Evolutionary conservation across 2,888 invertebrate genomes (phyloP), one percentile per base, ranked within the genome.

Genomic region (Odontocerum albicorne): DNA sequence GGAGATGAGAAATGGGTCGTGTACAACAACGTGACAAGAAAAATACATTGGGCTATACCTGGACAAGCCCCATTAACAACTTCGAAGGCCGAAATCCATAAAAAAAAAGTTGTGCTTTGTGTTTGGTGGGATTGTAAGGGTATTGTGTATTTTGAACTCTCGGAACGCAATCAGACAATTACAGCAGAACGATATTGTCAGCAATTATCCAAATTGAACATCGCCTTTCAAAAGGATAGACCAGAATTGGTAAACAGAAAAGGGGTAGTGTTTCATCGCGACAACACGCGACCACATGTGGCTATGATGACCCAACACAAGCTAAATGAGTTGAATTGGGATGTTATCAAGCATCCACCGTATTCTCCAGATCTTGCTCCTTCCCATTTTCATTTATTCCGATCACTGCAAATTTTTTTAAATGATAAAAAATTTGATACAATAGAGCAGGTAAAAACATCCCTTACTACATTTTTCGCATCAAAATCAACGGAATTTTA

Each of bases 201-300:
- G 49, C 36, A 49, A 49, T 49, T 36, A 49, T 49, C 39, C 49
- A 49, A 49, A 49, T 49, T 49, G 38, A 49, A 39, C 49, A 49
- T 49, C 49, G 49, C 39, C 36, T 22, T 49, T 49, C 49, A 36
- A 49, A 49, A 49, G 49, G 49, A 39, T 49, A 49, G 49, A 49
- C 39, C 49, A 49, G 49, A 49, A 49, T 49, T 49, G 49, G 49
- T 49, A 49, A 49, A 49, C 49, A 49, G 49, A 49, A 49, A 49
- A 49, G 49, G 49, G 39, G 36, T 49, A 49, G 49, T 49, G 39
- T 49, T 38, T 49, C 39, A 49, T 39, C 49, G 39, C 20, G 39
- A 49, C 39, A 49, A 49, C 49, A 39, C 38, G 49, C 38, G 49
- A 49, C 49, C 49, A 49, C 49, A 49, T 49, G 49, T 49, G 49